A percentile compares a stretch with the other conserved stretches of the same genome.
phyloP scores from a whole-genome alignment of 2,113 vertebrate species.

The Percina caprodes region DNA sequence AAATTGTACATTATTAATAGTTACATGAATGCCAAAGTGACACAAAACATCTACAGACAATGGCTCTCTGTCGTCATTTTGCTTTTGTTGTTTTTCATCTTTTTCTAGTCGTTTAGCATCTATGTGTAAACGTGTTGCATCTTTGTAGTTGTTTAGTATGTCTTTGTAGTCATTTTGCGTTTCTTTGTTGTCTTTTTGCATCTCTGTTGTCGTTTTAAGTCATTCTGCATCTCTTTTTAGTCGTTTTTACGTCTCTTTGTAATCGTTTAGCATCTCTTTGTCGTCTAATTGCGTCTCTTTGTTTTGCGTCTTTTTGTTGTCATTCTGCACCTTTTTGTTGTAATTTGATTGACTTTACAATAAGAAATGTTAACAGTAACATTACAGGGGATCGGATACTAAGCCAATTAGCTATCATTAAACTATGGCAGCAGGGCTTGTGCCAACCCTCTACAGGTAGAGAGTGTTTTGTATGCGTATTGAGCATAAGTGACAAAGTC shows the following conservation, averaged over 20 bases:
- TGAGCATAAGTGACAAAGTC: slow-evolving; percentile 6
- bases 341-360: background rate
- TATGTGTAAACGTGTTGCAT: too few relatives aligned
- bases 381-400: background rate
- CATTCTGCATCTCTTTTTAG: background rate
- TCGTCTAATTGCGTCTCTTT: background rate
- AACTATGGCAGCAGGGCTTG: background rate
- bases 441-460: background rate
- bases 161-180: background rate
- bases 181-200: background rate
- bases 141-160: background rate
- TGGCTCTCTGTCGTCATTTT: background rate
- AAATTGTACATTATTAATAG: background rate
- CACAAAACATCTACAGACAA: background rate
- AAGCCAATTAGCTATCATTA: background rate
- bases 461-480: background rate
- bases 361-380: background rate
- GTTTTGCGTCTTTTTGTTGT: background rate
- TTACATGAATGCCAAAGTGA: background rate
- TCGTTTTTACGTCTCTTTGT: background rate
- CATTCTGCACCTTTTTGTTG: background rate
- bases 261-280: background rate
- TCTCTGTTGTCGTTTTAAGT: background rate
- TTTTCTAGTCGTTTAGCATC: background rate
- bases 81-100: background rate